Base-by-base conservation (phyloP, 2,797 vertebrate species). In the Botia almorhae region DNA sequence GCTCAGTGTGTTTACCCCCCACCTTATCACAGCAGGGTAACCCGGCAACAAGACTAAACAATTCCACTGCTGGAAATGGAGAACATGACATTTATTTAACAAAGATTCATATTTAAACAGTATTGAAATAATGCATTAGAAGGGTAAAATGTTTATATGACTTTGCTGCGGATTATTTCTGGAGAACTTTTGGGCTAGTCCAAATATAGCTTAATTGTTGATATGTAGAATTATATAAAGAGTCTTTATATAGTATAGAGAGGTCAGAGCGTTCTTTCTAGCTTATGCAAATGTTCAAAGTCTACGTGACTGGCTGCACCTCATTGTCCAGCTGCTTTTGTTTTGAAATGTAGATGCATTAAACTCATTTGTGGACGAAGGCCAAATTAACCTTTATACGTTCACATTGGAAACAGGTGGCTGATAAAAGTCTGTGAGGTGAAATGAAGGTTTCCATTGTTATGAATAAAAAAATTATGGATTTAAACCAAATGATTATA, bases 1-100 rank as follows among this genome's bases (percentile, higher is more conserved):
- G 86, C 89, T 93, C 88, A 83, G 85, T 87, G 83, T 92, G 90
- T 91, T 93, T 94, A 92, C 89, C 88, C 88, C 87, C 88, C 81
- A 82, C 87, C 88, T 88, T 70, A 74, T 84, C 89, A 74, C 68
- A 80, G 87, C 88, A 85, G 90, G 89, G 87, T 88, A 87, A 90
- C 89, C 91, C 90, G 89, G 91, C 91, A 87, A 93, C 89, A 80
- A 85, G 84, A 88, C 89, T 87, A 94, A 93, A 92, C 87, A 91
- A 89, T 17, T 26, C 36, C 61, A 87, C 85, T 89, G 89, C 85
- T 87, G 84, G 78, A 82, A 88, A 86, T 87, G 85, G 87, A 88
- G 39, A 58, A 60, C 63, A 56, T 17, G 36, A 74, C 74, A 61
- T 60, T 39, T 58, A 73, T 65, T 50, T 43, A 13, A 21, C 19